A percentile compares a stretch with the other conserved stretches of the same genome.
Evolutionary conservation across 2,113 vertebrate species (phyloP).

Genomic region (Penelope pileata): DNA sequence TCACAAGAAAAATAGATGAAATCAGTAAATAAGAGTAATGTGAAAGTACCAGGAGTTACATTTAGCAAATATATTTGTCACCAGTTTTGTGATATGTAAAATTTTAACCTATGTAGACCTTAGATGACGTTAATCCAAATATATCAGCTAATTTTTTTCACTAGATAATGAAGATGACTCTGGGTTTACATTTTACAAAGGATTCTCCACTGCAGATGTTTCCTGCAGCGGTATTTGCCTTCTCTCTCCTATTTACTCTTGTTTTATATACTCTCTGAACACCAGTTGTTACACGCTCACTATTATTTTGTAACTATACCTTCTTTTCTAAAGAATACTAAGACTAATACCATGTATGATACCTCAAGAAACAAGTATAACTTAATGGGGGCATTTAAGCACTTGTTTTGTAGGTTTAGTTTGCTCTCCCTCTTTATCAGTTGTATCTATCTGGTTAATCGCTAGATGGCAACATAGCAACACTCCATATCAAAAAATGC

Average conservation of each 20-base stretch:
- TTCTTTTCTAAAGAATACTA: neutral
- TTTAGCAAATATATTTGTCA: neutral
- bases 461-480: constrained; percentile 61
- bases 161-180: neutral
- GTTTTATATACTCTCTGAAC: neutral
- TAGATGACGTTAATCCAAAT: neutral
- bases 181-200: neutral
- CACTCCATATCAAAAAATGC: neutral
- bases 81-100: neutral
- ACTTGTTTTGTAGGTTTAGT: neutral
- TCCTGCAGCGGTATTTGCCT: neutral
- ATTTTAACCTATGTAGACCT: neutral
- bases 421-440: neutral
- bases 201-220: neutral
- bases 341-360: neutral
- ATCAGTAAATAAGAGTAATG: neutral
- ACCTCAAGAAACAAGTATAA: neutral
- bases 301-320: neutral
- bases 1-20: neutral
- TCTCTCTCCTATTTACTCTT: neutral
- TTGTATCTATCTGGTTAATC: neutral
- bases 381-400: neutral
- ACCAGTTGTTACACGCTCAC: neutral
- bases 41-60: neutral
- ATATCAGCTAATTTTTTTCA: neutral